Base-by-base conservation (phyloP, 2,888 invertebrate genomes). In the Meganola albula region DNA sequence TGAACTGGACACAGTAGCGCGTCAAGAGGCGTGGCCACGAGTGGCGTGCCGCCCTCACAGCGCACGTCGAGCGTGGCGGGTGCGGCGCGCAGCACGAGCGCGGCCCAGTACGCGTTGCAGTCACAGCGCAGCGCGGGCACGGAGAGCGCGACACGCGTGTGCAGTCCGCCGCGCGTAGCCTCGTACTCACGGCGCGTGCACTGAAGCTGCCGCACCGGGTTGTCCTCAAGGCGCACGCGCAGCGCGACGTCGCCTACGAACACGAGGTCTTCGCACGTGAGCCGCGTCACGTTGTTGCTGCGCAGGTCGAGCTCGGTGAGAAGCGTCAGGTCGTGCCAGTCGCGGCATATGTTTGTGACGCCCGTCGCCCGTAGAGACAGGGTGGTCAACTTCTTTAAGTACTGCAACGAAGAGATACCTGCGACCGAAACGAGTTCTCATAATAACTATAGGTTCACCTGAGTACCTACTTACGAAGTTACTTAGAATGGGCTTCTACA, bases 91-190 rank as follows among this genome's bases (percentile, higher is more conserved):
- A 36, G 8, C 4, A 37, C 27, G 5, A 29, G 42, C 27, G 44
- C 46, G n/a, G 46, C 48, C 48, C 48, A 46, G 34, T 44, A 48
- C 1, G 2, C 4, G 8, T 1, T 0, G 33, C 52, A 53, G 54
- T 53, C 54, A 40, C 52, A 53, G 11, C 2, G 5, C 2, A 50
- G 38, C 16, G 3, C 3, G 42, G 28, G 8, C n/a, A 51, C 28
- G 13, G 0, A 0, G 4, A 51, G 20, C 2, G 0, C 1, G 6
- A 28, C 45, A 24, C 12, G 10, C 10, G 38, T 31, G 1, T 4
- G 10, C 4, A 12, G n/a, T n/a, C 0, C 12, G 24, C 1, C 5
- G 4, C 0, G 1, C 5, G 8, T 3, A 11, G 11, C 31, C 8
- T 1, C 0, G 42, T 37, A 36, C 27, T 53, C 38, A 6, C 4